These are phyloP conservation scores for Simalia tracyae DNA, from an alignment of 2,797 vertebrate species.

Conservation along the genomic window DNA sequence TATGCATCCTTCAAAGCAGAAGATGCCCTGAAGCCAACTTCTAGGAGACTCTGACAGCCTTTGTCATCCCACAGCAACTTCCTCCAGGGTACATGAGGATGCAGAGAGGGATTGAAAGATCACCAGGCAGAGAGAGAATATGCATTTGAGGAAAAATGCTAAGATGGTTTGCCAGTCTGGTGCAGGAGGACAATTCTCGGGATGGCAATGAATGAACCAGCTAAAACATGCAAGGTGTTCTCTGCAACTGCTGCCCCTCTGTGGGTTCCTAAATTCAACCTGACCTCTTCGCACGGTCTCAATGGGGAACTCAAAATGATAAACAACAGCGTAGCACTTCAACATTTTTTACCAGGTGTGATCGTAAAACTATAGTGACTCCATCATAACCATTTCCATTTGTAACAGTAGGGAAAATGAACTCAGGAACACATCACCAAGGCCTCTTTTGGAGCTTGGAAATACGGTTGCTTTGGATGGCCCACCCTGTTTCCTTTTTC, in stretches of 20 bases:
- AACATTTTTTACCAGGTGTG: neutral
- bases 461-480: too few species aligned
- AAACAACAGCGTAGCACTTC: neutral
- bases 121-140: neutral
- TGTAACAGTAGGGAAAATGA: neutral
- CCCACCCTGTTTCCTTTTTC: too few species aligned
- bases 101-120: constrained; percentile 46
- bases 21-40: constrained; percentile 54
- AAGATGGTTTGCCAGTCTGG: neutral
- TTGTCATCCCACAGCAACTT: constrained; percentile 35
- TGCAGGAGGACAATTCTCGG: neutral
- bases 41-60: constrained; percentile 65
- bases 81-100: constrained; percentile 33
- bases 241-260: neutral
- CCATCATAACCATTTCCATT: neutral
- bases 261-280: neutral
- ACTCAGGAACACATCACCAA: too few species aligned
- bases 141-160: neutral
- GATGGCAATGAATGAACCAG: neutral
- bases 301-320: neutral
- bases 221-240: too few species aligned
- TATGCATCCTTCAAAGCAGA: constrained; percentile 50
- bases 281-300: too few species aligned
- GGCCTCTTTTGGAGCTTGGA: too few species aligned
- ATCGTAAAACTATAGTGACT: neutral